Conservation (phyloP, 2,888 invertebrate genomes). For the Metellina segmentata region DNA sequence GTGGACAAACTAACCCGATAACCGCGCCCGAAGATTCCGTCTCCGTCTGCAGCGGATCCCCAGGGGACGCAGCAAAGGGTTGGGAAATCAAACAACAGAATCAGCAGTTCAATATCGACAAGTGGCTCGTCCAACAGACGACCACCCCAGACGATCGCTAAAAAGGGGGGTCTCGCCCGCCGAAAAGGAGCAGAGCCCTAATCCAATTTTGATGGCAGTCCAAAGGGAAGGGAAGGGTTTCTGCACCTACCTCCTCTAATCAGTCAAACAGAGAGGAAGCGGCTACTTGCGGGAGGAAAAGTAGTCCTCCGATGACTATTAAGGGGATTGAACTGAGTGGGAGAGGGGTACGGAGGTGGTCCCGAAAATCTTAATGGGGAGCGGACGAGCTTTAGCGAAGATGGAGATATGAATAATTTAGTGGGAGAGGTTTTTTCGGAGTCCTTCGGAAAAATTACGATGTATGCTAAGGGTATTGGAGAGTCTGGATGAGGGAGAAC, state of each 20-base stretch:
- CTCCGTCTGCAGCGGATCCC: background rate
- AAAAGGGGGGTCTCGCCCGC: slow-evolving; percentile 19
- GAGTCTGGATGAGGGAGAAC: background rate
- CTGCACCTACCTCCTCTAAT: slow-evolving; percentile 46
- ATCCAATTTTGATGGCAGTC: slow-evolving; percentile 54
- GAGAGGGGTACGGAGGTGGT: background rate
- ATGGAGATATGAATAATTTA: slow-evolving; percentile 65
- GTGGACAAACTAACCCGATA: slow-evolving; percentile 10
- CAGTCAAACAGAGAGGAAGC: slow-evolving; percentile 43
- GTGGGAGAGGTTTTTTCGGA: slow-evolving; percentile 29
- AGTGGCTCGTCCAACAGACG: slow-evolving; percentile 19
- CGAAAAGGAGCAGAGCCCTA: slow-evolving; percentile 3
- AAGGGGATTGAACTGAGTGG: slow-evolving; percentile 34
- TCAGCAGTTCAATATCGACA: slow-evolving; percentile 60
- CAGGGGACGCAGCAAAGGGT: background rate
- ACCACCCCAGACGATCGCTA: background rate
- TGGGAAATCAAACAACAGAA: background rate
- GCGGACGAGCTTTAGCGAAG: slow-evolving; percentile 31
- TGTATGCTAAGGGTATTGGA: background rate
- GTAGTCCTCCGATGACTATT: slow-evolving; percentile 27
- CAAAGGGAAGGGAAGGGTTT: slow-evolving; percentile 11
- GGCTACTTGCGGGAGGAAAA: slow-evolving; percentile 2
- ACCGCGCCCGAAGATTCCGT: background rate
- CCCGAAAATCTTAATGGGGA: slow-evolving; percentile 38
- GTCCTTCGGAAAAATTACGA: slow-evolving; percentile 12